A percentile compares a stretch with the other conserved stretches of the same genome.
Conservation (phyloP, 2,113 vertebrate genomes). For the Atlantisia rogersi region DNA sequence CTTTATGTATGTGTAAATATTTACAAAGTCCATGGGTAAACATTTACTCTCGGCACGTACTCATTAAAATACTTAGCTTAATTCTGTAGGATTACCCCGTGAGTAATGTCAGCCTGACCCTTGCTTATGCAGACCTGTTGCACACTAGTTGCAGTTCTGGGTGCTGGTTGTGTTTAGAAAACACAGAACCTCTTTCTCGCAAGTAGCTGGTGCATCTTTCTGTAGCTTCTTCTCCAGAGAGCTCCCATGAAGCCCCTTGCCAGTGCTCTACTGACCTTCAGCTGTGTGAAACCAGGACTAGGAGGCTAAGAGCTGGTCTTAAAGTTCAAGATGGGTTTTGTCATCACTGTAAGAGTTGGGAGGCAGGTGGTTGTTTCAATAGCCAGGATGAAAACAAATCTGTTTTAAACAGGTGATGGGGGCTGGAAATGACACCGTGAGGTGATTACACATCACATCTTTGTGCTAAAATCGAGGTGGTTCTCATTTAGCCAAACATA, state of each 20-base stretch:
- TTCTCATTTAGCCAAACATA: rapidly evolving
- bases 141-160: neutral
- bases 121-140: neutral
- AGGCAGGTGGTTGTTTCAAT: neutral
- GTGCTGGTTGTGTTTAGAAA: neutral
- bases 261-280: neutral
- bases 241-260: neutral
- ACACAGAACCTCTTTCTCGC: neutral
- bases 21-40: neutral
- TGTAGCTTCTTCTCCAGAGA: neutral
- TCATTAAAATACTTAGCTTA: constrained; percentile 17
- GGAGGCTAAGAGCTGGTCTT: neutral
- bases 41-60: neutral
- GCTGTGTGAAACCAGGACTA: neutral
- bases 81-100: neutral
- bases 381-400: neutral
- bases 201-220: neutral
- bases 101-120: neutral
- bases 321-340: neutral
- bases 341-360: neutral
- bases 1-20: neutral
- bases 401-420: neutral
- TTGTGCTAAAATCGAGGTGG: neutral
- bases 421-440: neutral
- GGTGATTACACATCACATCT: neutral